Conservation (phyloP, 2,888 invertebrate species). For the Cosmia trapezina region DNA sequence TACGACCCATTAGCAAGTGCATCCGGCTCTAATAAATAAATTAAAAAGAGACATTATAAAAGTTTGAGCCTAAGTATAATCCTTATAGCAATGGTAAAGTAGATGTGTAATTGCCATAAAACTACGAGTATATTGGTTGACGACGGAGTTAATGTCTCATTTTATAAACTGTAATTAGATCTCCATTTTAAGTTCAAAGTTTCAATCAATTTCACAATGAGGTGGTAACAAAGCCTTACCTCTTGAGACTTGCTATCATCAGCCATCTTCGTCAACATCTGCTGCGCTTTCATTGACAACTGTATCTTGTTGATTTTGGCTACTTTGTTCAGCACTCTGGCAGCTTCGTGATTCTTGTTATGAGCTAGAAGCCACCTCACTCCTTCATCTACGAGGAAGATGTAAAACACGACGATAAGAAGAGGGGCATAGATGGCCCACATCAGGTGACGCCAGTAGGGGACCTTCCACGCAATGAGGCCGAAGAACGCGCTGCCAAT, state of each 20-base stretch:
- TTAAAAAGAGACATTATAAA: neutral
- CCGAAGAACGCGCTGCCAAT: slow-evolving; percentile 93
- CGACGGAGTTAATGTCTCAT: neutral
- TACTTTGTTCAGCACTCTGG: slow-evolving; percentile 91
- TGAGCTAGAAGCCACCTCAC: slow-evolving; percentile 95
- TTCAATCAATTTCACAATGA: neutral
- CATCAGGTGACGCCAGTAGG: slow-evolving; percentile 93
- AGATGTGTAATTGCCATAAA: neutral
- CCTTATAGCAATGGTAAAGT: too few relatives aligned
- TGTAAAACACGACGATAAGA: slow-evolving; percentile 92
- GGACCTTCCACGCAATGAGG: slow-evolving; percentile 92
- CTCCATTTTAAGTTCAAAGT: neutral
- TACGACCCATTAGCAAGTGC: neutral
- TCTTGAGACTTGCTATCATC: slow-evolving; percentile 77
- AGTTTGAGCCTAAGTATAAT: neutral
- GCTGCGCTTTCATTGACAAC: slow-evolving; percentile 88
- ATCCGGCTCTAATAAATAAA: neutral
- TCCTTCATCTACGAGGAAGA: slow-evolving; percentile 94
- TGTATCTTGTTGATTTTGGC: slow-evolving; percentile 92
- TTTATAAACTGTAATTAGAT: neutral
- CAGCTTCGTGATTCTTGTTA: slow-evolving; percentile 92
- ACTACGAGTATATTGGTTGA: neutral
- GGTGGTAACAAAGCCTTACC: slow-evolving; percentile 63
- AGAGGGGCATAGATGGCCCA: slow-evolving; percentile 93
- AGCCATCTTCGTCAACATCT: slow-evolving; percentile 81